Evolutionary conservation across 2,797 vertebrate genomes (phyloP).

Genomic region (Sebastes taczanowskii): DNA sequence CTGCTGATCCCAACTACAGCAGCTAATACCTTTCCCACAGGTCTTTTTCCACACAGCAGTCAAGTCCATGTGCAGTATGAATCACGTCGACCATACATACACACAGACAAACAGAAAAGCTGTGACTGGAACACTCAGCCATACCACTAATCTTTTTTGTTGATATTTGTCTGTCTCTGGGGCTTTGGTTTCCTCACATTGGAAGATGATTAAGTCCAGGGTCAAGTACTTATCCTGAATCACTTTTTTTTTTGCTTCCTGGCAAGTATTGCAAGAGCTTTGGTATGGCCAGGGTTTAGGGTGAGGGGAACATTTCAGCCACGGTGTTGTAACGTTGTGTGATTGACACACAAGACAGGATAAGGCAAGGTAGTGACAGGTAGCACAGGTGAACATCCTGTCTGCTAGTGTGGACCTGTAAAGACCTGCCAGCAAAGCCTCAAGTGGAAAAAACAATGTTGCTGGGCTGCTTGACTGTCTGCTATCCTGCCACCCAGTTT

Average conservation of each 20-base stretch:
- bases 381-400: slow-evolving; percentile 74
- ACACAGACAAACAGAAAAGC: slow-evolving; percentile 39
- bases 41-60: background rate
- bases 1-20: slow-evolving; percentile 16
- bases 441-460: slow-evolving; percentile 56
- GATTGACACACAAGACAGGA: slow-evolving; percentile 54
- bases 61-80: slow-evolving; percentile 42
- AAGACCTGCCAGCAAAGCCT: slow-evolving; percentile 67
- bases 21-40: slow-evolving; percentile 43
- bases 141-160: slow-evolving; percentile 14
- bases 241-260: slow-evolving; percentile 26
- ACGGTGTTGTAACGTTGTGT: slow-evolving; percentile 9
- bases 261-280: slow-evolving; percentile 19
- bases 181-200: slow-evolving; percentile 41
- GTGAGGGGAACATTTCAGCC: slow-evolving; percentile 8
- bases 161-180: slow-evolving; percentile 34
- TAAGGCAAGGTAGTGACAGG: slow-evolving; percentile 62
- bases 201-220: slow-evolving; percentile 62
- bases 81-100: slow-evolving; percentile 45
- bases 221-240: slow-evolving; percentile 50
- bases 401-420: slow-evolving; percentile 73
- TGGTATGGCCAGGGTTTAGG: slow-evolving; percentile 2
- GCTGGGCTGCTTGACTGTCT: slow-evolving; percentile 25
- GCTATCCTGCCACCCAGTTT: slow-evolving; percentile 10
- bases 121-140: slow-evolving; percentile 36